Percentiles rank a stretch among this genome's conserved stretches.
Evolutionary conservation across 2,797 vertebrate genomes (phyloP).

Genomic region (Cercopithecus diana): DNA sequence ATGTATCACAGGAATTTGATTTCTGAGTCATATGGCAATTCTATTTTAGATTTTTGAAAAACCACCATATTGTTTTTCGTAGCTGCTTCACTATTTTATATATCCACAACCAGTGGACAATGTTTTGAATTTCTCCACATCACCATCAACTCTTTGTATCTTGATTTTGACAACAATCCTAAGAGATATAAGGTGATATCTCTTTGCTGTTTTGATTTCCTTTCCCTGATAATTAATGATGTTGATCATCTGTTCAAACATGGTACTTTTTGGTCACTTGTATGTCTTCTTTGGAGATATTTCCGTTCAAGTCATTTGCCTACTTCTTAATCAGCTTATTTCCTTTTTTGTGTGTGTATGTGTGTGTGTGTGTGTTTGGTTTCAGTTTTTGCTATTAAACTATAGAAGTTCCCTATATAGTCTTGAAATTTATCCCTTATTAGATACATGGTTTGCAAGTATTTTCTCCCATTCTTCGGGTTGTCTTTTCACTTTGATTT

Average conservation of each 20-base stretch:
- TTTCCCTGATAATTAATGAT: background rate
- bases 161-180: background rate
- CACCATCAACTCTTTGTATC: background rate
- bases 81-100: background rate
- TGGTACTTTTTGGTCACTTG: background rate
- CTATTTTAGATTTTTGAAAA: background rate
- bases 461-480: background rate
- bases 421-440: background rate
- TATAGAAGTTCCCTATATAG: background rate
- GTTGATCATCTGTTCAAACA: background rate
- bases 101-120: background rate
- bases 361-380: background rate
- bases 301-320: background rate
- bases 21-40: background rate
- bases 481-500: background rate
- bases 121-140: background rate
- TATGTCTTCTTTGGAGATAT: background rate
- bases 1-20: background rate
- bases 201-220: background rate
- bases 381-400: background rate
- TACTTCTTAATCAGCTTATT: background rate
- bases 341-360: background rate
- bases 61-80: background rate
- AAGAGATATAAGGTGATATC: background rate
- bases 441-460: background rate